Evolutionary conservation across 2,888 invertebrate genomes (phyloP).

Genomic region (Megaustenia siamemsis): DNA sequence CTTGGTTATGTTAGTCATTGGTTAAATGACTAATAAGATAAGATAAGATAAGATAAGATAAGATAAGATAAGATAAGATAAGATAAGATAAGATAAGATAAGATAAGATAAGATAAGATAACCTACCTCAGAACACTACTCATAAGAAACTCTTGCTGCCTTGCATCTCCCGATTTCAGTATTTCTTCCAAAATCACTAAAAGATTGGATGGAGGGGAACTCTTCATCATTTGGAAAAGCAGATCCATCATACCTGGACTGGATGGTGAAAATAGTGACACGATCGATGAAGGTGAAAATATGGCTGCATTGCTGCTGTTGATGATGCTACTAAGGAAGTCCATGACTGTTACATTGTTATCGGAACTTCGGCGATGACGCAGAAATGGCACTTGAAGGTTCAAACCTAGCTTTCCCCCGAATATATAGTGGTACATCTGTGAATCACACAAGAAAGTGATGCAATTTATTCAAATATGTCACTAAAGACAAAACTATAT

Average conservation of each 20-base stretch:
- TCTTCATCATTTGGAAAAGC: neutral
- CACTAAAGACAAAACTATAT: too few species aligned
- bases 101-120: too few species aligned
- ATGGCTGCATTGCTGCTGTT: constrained; percentile 4
- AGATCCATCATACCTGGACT: neutral
- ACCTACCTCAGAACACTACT: neutral
- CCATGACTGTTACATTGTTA: neutral
- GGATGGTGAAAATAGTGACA: neutral
- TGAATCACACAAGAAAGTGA: neutral
- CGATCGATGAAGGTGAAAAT: neutral
- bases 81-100: too few species aligned
- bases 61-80: too few species aligned
- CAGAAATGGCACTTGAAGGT: constrained; percentile 23
- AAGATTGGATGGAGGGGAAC: neutral
- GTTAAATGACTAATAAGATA: too few species aligned
- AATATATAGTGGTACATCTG: constrained; percentile 71
- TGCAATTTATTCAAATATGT: too few species aligned
- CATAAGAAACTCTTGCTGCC: constrained; percentile 16
- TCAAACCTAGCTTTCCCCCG: constrained; percentile 58
- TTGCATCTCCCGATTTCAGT: neutral
- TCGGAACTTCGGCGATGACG: constrained; percentile 40
- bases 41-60: too few species aligned
- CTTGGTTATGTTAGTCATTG: too few species aligned
- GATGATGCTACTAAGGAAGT: neutral
- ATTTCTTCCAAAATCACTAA: neutral